These are phyloP conservation scores for Ridgeia piscesae DNA, from an alignment of 1,140 invertebrate species.

Conservation along the genomic window DNA sequence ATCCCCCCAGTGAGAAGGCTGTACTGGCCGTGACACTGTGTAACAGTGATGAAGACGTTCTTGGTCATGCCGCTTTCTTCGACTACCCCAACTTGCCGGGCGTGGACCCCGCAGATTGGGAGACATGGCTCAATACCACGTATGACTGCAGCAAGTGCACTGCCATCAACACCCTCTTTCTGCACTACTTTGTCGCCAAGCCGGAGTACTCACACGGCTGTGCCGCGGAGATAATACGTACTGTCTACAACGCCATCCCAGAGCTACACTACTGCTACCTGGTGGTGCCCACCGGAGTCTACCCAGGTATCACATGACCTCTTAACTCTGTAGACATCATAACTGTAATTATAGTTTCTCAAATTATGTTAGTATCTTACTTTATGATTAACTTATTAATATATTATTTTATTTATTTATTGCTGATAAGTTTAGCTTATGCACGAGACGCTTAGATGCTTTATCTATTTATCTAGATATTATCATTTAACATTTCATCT, in stretches of 20 bases:
- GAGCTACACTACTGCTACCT: slow-evolving; percentile 55
- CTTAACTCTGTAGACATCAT: too few species aligned
- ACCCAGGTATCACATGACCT: slow-evolving; percentile 43
- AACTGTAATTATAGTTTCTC: too few species aligned
- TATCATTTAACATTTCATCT: too few species aligned
- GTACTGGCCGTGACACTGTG: slow-evolving; percentile 54
- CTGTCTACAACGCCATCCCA: slow-evolving; percentile 56
- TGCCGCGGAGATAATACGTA: slow-evolving; percentile 54
- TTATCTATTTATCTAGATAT: too few species aligned
- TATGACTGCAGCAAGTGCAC: slow-evolving; percentile 41
- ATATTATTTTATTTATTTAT: too few species aligned
- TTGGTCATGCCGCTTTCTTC: slow-evolving; percentile 56
- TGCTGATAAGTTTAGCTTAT: too few species aligned
- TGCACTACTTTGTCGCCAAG: slow-evolving; percentile 58
- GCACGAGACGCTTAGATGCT: too few species aligned
- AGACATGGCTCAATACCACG: slow-evolving; percentile 44
- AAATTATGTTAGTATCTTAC: too few species aligned
- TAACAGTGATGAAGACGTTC: slow-evolving; percentile 53
- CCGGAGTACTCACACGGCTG: slow-evolving; percentile 53
- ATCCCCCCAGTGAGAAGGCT: slow-evolving; percentile 51
- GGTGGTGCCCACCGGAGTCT: slow-evolving; percentile 45
- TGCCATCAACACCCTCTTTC: slow-evolving; percentile 53
- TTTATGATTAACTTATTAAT: too few species aligned
- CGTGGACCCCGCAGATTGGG: slow-evolving; percentile 51
- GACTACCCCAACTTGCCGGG: slow-evolving; percentile 53